These are phyloP conservation scores for Linepithema humile DNA, from an alignment of 1,140 invertebrate species.

Conservation along the genomic window DNA sequence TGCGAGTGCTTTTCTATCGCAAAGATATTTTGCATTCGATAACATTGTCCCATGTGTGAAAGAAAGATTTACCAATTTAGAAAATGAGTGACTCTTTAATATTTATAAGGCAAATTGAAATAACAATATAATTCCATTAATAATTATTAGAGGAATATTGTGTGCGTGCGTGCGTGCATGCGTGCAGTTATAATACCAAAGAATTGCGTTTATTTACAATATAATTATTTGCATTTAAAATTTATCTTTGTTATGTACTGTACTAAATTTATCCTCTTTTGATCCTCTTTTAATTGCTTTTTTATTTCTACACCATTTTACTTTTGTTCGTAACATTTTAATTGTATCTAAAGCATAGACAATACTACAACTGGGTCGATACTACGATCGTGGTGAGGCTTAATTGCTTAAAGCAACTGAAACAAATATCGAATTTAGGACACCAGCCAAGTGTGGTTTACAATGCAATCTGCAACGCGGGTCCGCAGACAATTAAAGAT, in stretches of 20 bases:
- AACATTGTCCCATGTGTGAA: not conserved
- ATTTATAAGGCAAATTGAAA: not conserved
- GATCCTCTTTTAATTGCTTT: not conserved
- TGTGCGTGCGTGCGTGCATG: no score
- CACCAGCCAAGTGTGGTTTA: not conserved
- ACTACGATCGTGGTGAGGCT: no score
- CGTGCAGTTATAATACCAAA: no score
- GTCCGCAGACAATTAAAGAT: constrained; percentile 9
- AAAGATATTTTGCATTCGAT: not conserved
- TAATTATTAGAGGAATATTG: not conserved
- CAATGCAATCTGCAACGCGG: not conserved
- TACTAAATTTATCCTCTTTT: not conserved
- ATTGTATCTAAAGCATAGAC: no score
- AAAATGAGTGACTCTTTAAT: not conserved
- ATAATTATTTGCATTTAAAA: not conserved
- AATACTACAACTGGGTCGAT: no score
- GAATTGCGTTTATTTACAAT: no score
- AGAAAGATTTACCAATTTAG: not conserved
- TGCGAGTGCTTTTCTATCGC: not conserved
- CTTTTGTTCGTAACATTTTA: no score
- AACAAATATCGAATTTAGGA: not conserved
- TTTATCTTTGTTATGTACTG: not conserved
- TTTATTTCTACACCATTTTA: no score
- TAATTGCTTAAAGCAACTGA: not conserved
- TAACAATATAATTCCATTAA: not conserved